A percentile compares a stretch with the other conserved stretches of the same genome.
phyloP scores from a whole-genome alignment of 2,797 vertebrate species.

The Gallinago stenura region DNA sequence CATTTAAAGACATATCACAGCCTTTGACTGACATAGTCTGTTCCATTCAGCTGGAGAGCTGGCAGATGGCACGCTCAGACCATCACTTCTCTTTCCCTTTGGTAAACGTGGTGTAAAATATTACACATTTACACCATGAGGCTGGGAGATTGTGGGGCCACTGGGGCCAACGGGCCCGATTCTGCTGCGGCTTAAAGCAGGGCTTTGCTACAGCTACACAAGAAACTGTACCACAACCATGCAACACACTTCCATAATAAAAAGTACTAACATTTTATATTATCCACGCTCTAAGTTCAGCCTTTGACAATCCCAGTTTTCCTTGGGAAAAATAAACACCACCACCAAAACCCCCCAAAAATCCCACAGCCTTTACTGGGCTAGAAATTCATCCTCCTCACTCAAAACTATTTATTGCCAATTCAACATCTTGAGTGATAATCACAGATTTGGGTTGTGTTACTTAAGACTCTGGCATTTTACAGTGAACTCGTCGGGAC shows the following conservation, averaged over 20 bases:
- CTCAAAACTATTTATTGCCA: not conserved
- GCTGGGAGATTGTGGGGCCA: not conserved
- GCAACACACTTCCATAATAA: not conserved
- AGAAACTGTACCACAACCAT: not conserved
- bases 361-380: not conserved
- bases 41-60: not conserved
- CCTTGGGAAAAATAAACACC: not conserved
- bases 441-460: not conserved
- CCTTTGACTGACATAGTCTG: slow-evolving; percentile 13
- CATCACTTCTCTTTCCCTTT: not conserved
- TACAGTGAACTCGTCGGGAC: not conserved
- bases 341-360: not conserved
- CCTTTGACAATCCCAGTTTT: not conserved
- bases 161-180: not conserved
- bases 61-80: slow-evolving; percentile 49
- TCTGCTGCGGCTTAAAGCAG: not conserved
- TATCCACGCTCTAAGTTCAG: not conserved
- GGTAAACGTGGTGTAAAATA: not conserved
- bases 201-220: not conserved
- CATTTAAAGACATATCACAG: not conserved
- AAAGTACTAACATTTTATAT: not conserved
- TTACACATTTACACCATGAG: not conserved
- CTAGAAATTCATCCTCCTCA: not conserved
- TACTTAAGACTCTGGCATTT: not conserved
- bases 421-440: not conserved